phyloP scores from a whole-genome alignment of 2,888 invertebrate genomes.

The Prosopocoilus inquinatus region DNA sequence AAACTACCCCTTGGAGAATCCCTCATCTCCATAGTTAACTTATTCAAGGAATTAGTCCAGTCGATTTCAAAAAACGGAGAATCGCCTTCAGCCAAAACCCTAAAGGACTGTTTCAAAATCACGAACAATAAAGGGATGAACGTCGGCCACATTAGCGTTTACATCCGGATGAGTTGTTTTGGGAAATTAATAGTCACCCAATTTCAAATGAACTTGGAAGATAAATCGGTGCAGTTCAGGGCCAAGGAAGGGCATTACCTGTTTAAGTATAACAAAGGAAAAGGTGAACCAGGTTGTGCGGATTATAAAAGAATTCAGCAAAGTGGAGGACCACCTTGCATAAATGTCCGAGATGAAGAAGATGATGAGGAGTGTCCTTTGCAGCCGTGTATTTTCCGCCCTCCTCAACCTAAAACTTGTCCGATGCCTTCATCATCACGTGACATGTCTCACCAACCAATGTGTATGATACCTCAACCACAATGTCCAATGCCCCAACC shows the following conservation, averaged over 20 bases:
- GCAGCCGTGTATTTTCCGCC: conserved; percentile 39
- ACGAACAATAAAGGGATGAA: conserved; percentile 52
- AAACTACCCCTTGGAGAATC: conserved; percentile 60
- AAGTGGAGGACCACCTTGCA: conserved; percentile 42
- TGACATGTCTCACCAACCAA: conserved; percentile 11
- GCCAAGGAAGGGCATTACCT: conserved; percentile 49
- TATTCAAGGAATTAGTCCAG: conserved; percentile 59
- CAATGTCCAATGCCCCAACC: neutral
- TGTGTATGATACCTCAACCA: conserved; percentile 38
- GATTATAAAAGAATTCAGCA: conserved; percentile 28
- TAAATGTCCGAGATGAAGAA: conserved; percentile 42
- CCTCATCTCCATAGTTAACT: conserved; percentile 59
- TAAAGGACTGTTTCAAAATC: conserved; percentile 62
- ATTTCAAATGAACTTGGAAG: conserved; percentile 57
- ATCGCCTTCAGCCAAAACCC: conserved; percentile 56
- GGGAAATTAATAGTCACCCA: conserved; percentile 65
- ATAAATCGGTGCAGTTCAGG: conserved; percentile 50
- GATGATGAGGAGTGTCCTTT: conserved; percentile 50
- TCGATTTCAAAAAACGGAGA: conserved; percentile 50
- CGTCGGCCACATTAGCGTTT: conserved; percentile 61
- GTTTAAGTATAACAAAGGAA: conserved; percentile 46
- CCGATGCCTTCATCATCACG: conserved; percentile 29
- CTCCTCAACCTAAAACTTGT: conserved; percentile 4
- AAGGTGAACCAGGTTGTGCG: conserved; percentile 35
- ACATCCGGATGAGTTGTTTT: conserved; percentile 64